Evolutionary conservation across 2,888 invertebrate species (phyloP), one percentile per base, ranked within the genome.

Genomic region (Eupithecia pulchellata): DNA sequence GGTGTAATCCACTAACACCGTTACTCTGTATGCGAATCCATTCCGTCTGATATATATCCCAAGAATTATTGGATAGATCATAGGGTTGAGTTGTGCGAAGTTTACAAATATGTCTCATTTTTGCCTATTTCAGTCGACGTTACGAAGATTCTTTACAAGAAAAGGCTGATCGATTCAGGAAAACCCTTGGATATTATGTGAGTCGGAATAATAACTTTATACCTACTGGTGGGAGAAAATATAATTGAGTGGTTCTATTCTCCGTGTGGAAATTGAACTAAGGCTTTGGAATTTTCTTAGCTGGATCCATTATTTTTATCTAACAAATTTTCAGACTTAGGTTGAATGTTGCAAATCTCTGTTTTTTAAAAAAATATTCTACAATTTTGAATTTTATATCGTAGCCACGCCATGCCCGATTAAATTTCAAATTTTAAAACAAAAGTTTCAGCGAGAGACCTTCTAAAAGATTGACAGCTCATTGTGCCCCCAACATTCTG

Each of bases 71-170:
- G 60, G 47, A 60, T 57, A 65, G 71, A 47, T 57, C 25, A 57
- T 68, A 47, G 47, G 32, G 52, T 34, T 13, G 60, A 72, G 34
- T 47, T 66, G 66, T 72, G 58, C 29, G 52, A 52, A 52, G 30
- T 61, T 65, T 69, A 34, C 47, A 66, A 65, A 66, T 57, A 67
- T 62, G 14, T 62, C 36, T 60, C 27, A 71, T 69, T 69, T 76
- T 73, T 73, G 73, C 64, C 68, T 61, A 71, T 86, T 85, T 36
- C 83, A 92, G 91, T 61, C 80, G 84, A 39, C 82, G 84, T 62
- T 91, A 91, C 74, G 89, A 90, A 81, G 87, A 89, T 68, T 80
- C 80, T 4, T 76, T 91, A 47, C 79, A 82, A 66, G 86, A 86
- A 71, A 89, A 86, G 78, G 86, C 91, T 1, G 85, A 89, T 25